Evolutionary conservation across 2,888 invertebrate genomes (phyloP).

Genomic region (Portevinia maculata): DNA sequence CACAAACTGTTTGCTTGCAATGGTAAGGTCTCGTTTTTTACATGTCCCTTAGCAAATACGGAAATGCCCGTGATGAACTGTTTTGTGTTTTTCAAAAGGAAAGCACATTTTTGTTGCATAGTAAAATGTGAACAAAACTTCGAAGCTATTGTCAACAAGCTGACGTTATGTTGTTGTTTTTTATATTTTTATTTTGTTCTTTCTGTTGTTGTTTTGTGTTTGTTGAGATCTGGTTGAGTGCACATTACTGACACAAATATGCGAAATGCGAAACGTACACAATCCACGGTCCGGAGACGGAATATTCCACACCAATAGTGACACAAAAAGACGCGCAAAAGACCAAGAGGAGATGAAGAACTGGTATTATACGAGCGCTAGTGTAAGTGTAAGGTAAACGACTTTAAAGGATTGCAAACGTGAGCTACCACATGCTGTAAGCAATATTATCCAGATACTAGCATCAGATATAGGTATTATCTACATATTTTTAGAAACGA

Average conservation of each 20-base stretch:
- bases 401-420: constrained; percentile 68
- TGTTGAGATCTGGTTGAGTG: constrained; percentile 63
- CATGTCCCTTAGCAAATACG: constrained; percentile 31
- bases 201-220: constrained; percentile 14
- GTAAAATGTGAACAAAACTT: constrained; percentile 37
- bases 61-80: constrained; percentile 52
- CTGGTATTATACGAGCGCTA: constrained; percentile 11
- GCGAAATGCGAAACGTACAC: constrained; percentile 70
- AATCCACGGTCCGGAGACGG: constrained; percentile 9
- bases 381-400: constrained; percentile 62
- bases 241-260: constrained; percentile 74
- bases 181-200: neutral
- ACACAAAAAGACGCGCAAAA: constrained; percentile 49
- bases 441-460: constrained; percentile 7
- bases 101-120: constrained; percentile 8
- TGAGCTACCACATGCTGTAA: constrained; percentile 47
- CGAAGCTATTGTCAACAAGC: constrained; percentile 51
- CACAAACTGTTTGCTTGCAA: constrained; percentile 29
- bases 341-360: constrained; percentile 28
- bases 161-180: constrained; percentile 41
- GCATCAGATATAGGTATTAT: constrained; percentile 10
- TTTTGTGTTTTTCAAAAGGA: constrained; percentile 41
- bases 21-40: neutral
- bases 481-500: constrained; percentile 68
- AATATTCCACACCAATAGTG: constrained; percentile 23